Evolutionary conservation across 1,140 invertebrate genomes (phyloP).

Genomic region (Arion vulgaris): DNA sequence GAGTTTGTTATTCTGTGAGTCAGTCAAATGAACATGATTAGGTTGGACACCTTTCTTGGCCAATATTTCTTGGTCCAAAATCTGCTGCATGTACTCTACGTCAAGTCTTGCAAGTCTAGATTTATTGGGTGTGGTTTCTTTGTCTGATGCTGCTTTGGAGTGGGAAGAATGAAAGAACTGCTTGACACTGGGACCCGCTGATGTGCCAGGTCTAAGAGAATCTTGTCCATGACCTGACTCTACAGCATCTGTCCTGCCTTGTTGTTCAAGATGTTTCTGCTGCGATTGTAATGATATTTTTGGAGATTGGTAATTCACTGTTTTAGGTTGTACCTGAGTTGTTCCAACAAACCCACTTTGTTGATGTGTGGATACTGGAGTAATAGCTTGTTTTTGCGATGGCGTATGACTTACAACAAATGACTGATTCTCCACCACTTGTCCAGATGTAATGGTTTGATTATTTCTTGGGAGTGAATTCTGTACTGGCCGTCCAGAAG

Average conservation of each 20-base stretch:
- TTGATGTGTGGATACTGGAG: neutral
- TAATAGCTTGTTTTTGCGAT: neutral
- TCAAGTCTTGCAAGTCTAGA: slow-evolving; percentile 11
- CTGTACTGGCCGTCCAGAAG: neutral
- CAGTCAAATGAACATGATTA: too few relatives aligned
- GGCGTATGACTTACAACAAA: too few relatives aligned
- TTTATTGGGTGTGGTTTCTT: slow-evolving; percentile 15
- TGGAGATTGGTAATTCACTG: neutral
- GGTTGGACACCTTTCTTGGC: slow-evolving; percentile 6
- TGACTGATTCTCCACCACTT: too few relatives aligned
- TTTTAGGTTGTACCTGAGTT: neutral
- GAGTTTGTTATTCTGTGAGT: neutral
- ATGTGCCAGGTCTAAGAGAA: neutral
- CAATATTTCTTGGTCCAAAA: slow-evolving; percentile 20
- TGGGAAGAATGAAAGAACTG: neutral
- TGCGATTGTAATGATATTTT: neutral
- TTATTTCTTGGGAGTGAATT: neutral
- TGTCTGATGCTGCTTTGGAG: neutral
- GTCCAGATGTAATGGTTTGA: too few relatives aligned
- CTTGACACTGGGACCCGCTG: neutral
- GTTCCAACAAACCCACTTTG: neutral
- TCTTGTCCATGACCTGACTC: neutral
- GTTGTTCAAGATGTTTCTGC: neutral
- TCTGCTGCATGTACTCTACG: slow-evolving; percentile 28
- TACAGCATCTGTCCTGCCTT: neutral